Evolutionary conservation across 2,888 invertebrate species (phyloP), one percentile per base, ranked within the genome.

Genomic region (Dryobota labecula): DNA sequence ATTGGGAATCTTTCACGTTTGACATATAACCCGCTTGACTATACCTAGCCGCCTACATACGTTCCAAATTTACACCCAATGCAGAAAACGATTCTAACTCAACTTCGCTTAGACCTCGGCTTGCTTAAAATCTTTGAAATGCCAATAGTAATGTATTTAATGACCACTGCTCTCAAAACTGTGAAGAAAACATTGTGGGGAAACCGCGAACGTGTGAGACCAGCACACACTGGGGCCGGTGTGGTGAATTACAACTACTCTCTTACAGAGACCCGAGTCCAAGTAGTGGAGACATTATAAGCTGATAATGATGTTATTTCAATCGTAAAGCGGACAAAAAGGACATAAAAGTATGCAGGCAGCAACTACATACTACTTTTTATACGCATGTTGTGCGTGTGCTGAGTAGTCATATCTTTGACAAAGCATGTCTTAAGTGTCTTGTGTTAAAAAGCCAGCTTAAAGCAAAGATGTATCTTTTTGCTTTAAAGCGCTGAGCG

Each of bases 21-120:
- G 77, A 81, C 67, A 78, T 58, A 58, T 70, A 82, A 82, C 78
- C 57, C 70, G 75, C 75, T 51, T 27, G 45, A 49, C 20, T 65
- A 77, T 41, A 64, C 18, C 78, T 84, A 84, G 30, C 45, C 0
- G 27, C 66, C 30, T 63, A 60, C 49, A 69, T 30, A 75, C 58
- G 54, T 47, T 61, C 49, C 11, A 69, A 64, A 30, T 56, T 64
- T 36, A 80, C 63, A 53, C 49, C 49, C 71, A 45, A 61, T 38
- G 1, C 27, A 8, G 3, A 2, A 3, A 36, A 30, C 30, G 0
- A 66, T 33, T 49, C 7, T 41, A 24, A 30, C 0, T 71, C 4
- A 56, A 56, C 2, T 24, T 13, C 1, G 11, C 18, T 27, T n/a
- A 33, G 5, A 47, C 36, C 8, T 27, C 18, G 15, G 11, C n/a